phyloP scores from a whole-genome alignment of 2,888 invertebrate genomes.

The Griposia aprilina region DNA sequence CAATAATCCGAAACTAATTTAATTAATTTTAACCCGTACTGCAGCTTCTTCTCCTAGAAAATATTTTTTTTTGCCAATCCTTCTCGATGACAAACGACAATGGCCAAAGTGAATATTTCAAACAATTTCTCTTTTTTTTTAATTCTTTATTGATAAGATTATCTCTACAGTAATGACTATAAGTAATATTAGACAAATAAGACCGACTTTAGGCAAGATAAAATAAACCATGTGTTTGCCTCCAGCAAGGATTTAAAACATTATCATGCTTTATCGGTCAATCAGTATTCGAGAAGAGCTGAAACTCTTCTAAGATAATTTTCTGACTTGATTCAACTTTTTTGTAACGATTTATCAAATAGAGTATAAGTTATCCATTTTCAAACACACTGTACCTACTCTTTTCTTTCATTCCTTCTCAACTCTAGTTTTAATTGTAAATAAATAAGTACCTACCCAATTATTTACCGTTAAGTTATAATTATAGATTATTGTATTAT shows the following conservation, averaged over 20 bases:
- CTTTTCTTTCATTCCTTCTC: constrained; percentile 48
- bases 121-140: background rate
- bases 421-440: constrained; percentile 44
- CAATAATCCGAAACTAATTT: constrained; percentile 52
- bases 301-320: background rate
- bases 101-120: background rate
- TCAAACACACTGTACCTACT: background rate
- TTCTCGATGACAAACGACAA: background rate
- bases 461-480: constrained; percentile 32
- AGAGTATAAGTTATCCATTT: constrained; percentile 13
- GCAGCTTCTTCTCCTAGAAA: background rate
- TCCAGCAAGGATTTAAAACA: constrained; percentile 24
- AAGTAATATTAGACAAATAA: background rate
- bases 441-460: constrained; percentile 14
- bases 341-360: constrained; percentile 31
- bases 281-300: background rate
- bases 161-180: background rate
- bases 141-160: background rate
- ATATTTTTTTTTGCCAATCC: background rate
- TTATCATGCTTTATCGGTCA: background rate
- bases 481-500: background rate
- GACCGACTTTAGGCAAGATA: too few relatives aligned
- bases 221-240: constrained; percentile 11
- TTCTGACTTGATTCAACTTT: background rate
- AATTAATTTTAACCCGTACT: background rate